phyloP scores from a whole-genome alignment of 2,113 vertebrate genomes.

The Plectropomus leopardus region DNA sequence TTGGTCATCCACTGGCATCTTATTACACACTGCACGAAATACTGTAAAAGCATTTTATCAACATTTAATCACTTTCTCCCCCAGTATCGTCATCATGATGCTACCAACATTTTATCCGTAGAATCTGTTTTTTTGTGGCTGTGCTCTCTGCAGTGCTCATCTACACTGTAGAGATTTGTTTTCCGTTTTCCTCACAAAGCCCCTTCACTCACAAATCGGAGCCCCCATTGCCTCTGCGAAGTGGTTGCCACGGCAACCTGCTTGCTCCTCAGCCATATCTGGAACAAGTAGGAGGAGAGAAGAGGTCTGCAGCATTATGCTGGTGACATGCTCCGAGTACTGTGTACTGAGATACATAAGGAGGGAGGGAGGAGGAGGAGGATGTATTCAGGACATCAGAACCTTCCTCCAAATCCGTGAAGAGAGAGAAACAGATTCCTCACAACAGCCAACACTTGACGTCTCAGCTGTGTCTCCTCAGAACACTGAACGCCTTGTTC shows the following conservation, averaged over 20 bases:
- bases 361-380: constrained; percentile 17
- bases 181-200: constrained; percentile 34
- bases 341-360: background rate
- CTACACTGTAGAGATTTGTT: constrained; percentile 34
- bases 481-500: constrained; percentile 68
- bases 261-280: constrained; percentile 63
- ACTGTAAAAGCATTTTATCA: no score
- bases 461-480: constrained; percentile 34
- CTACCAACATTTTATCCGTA: constrained; percentile 12
- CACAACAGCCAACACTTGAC: constrained; percentile 51
- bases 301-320: constrained; percentile 36
- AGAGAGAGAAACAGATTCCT: constrained; percentile 36
- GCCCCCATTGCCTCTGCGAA: constrained; percentile 33
- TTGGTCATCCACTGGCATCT: background rate
- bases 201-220: constrained; percentile 14
- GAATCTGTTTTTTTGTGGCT: background rate
- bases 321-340: constrained; percentile 36
- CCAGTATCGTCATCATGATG: background rate
- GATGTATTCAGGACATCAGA: constrained; percentile 45
- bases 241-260: constrained; percentile 69
- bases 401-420: constrained; percentile 14
- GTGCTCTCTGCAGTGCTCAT: constrained; percentile 3
- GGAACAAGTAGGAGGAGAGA: constrained; percentile 57
- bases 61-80: background rate
- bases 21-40: background rate